A percentile compares a stretch with the other conserved stretches of the same genome.
Conservation (phyloP, 1,140 invertebrate genomes). For the Teleogryllus occipitalis region DNA sequence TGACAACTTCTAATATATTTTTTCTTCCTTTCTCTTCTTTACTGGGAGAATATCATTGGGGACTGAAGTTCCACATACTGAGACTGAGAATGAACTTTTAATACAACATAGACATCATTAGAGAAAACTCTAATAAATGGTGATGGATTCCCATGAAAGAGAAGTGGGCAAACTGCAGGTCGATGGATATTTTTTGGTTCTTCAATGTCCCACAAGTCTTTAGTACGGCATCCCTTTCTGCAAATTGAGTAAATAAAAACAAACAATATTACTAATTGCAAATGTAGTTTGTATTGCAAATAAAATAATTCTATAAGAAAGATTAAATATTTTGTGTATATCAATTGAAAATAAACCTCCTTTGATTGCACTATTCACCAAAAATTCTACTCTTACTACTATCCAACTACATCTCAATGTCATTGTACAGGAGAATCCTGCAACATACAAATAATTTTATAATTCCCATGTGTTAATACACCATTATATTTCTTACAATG, state of each 20-base stretch:
- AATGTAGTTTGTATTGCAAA: too few relatives aligned
- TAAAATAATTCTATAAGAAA: too few relatives aligned
- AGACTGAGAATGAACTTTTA: neutral
- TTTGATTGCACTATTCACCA: too few relatives aligned
- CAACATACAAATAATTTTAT: too few relatives aligned
- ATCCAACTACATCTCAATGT: too few relatives aligned
- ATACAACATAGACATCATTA: neutral
- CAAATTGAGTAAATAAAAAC: neutral
- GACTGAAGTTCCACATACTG: neutral
- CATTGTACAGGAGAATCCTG: too few relatives aligned
- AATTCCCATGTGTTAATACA: too few relatives aligned
- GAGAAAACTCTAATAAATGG: neutral
- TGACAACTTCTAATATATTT: too few relatives aligned
- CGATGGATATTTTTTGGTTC: neutral
- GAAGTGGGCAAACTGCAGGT: neutral
- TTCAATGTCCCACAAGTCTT: neutral
- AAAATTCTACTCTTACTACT: too few relatives aligned
- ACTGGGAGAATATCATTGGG: neutral
- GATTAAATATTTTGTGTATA: too few relatives aligned
- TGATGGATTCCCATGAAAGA: neutral
- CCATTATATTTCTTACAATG: too few relatives aligned
- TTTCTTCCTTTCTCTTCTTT: neutral
- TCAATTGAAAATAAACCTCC: too few relatives aligned
- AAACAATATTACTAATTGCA: neutral
- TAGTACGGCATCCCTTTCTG: neutral